Percentiles rank a stretch among this genome's conserved stretches.
Evolutionary conservation across 2,797 vertebrate genomes (phyloP).

Genomic region (Glyptemys insculpta): DNA sequence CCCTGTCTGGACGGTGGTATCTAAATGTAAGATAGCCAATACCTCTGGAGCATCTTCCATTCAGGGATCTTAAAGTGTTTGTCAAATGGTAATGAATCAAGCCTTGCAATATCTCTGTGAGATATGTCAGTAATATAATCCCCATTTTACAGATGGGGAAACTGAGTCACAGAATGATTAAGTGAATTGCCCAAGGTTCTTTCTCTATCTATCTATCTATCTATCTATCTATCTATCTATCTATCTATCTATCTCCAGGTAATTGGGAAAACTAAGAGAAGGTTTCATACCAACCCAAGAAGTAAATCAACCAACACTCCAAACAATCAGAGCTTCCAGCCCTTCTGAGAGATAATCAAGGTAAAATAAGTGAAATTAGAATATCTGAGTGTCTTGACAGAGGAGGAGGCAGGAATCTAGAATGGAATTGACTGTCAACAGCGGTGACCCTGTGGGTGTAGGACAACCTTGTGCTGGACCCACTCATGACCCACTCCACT

Average conservation of each 20-base stretch:
- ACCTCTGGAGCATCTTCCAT: background rate
- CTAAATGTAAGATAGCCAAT: fast-evolving
- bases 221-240: too few species aligned
- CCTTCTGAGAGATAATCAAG: background rate
- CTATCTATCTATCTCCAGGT: too few species aligned
- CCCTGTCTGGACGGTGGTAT: background rate
- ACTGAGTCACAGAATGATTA: slow-evolving; percentile 1
- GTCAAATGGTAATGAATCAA: background rate
- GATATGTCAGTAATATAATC: background rate
- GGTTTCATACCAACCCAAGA: background rate
- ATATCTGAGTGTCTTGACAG: background rate
- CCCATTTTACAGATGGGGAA: background rate
- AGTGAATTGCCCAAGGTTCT: background rate
- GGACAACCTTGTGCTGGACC: fast-evolving
- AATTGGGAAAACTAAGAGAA: too few species aligned
- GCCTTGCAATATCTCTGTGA: background rate
- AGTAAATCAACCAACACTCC: background rate
- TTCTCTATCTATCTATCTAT: too few species aligned
- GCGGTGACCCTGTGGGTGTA: fast-evolving
- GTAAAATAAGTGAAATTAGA: fast-evolving
- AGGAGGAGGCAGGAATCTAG: background rate
- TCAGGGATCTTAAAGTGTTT: fast-evolving
- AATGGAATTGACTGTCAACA: background rate
- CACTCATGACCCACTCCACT: background rate
- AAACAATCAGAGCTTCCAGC: background rate